Percentiles rank a stretch among this genome's conserved stretches.
Evolutionary conservation across 2,113 vertebrate species (phyloP).

Genomic region (Salvelinus fontinalis): DNA sequence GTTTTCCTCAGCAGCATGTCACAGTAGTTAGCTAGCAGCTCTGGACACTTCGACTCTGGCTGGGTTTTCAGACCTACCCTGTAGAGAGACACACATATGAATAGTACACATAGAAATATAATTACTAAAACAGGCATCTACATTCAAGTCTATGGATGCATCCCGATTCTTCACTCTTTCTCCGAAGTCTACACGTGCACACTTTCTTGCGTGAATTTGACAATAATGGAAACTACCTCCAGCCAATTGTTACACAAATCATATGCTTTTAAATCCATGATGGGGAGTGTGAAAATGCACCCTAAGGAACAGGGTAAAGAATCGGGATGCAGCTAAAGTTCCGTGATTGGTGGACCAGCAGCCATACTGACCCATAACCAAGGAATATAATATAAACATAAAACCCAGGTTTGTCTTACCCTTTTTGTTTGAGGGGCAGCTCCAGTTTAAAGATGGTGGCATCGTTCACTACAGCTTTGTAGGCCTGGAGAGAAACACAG

Average conservation of each 20-base stretch:
- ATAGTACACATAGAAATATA: slow-evolving; percentile 16
- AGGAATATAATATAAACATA: neutral
- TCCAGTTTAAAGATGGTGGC: slow-evolving; percentile 99
- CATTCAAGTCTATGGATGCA: no score
- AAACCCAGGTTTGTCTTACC: slow-evolving; percentile 75
- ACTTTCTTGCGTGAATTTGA: no score
- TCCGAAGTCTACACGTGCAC: no score
- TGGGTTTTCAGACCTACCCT: slow-evolving; percentile 97
- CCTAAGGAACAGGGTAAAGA: no score
- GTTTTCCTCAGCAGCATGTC: slow-evolving; percentile 99
- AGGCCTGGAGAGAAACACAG: slow-evolving; percentile 76
- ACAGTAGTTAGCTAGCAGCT: slow-evolving; percentile 99
- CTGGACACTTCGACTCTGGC: slow-evolving; percentile 97
- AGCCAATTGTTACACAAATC: no score
- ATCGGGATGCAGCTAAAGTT: no score
- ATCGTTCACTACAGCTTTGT: slow-evolving; percentile 98
- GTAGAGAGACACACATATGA: slow-evolving; percentile 14
- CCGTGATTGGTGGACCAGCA: neutral
- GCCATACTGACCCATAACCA: neutral
- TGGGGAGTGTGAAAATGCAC: no score
- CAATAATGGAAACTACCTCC: no score
- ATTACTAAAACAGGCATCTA: neutral
- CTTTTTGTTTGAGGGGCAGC: slow-evolving; percentile 97
- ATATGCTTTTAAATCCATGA: no score
- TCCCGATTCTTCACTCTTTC: no score